phyloP scores from a whole-genome alignment of 2,113 vertebrate genomes.

The Macaca fascicularis region DNA sequence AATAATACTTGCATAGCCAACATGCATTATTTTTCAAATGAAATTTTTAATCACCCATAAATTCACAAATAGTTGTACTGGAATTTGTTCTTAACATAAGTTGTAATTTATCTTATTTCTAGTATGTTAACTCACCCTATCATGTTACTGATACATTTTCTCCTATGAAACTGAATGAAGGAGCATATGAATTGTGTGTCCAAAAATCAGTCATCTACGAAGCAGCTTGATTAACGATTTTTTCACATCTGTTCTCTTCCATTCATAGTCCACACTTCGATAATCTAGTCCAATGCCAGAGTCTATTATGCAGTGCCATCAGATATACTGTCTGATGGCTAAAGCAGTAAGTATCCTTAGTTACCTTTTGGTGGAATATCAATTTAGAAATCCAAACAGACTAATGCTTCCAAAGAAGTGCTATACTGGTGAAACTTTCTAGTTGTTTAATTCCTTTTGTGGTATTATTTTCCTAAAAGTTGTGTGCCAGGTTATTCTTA shows the following conservation, averaged over 20 bases:
- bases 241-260: conserved; percentile 41
- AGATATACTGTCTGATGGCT: conserved; percentile 32
- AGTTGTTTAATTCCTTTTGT: neutral
- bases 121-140: neutral
- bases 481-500: neutral
- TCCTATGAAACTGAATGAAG: conserved; percentile 15
- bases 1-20: neutral
- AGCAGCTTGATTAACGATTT: conserved; percentile 56
- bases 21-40: neutral
- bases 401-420: neutral
- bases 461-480: neutral
- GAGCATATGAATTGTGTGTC: conserved; percentile 24
- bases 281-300: conserved; percentile 6
- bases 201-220: neutral
- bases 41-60: neutral
- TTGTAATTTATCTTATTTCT: neutral
- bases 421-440: neutral
- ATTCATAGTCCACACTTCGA: conserved; percentile 11
- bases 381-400: conserved; percentile 31
- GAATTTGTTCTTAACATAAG: neutral
- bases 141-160: neutral
- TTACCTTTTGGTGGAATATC: conserved; percentile 53
- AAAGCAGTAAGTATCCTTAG: conserved; percentile 52
- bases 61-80: conserved; percentile 16
- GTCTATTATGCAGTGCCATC: neutral